Base-by-base conservation (phyloP, 2,113 vertebrate species). In the Vulpes ferrilata region DNA sequence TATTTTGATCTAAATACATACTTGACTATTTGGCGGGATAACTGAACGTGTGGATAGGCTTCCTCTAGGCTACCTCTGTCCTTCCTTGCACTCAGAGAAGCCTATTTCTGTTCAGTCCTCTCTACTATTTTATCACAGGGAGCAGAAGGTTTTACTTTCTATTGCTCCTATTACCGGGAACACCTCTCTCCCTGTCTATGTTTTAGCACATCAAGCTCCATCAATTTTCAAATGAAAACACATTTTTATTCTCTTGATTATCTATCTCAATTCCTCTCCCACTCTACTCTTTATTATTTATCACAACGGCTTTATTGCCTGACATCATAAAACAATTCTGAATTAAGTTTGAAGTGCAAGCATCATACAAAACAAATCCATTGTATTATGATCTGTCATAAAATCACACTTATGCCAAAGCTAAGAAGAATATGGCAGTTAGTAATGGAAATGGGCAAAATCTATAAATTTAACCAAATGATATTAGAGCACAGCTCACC, bases 151-250 rank as follows among this genome's bases (percentile, higher is more conserved):
- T 93, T 94, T 86, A 82, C 86, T 84, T 97, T 90, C 53, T 43
- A 53, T 65, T 82, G 7, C 2, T 88, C 51, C 4, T 83, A 51
- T 65, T 86, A 64, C 9, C 9, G 67, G 67, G 10, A 96, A 79
- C 9, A 38, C 9, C 17, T 90, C 15, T 60, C 57, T 81, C 8
- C 11, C 4, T 86, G 10, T 25, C 4, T 38, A 60, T 88, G 9
- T 79, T 89, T 86, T 79, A 97, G n/a, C 78, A 62, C 11, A 25
- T 85, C 57, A 91, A 97, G 53, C 20, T 86, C 35, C 43, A 87
- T 57, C 88, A 80, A 71, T 86, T 95, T 97, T 55, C 81, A 93
- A 91, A 96, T 20, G 57, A 90, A 97, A 96, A 83, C 5, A 43
- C 64, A 71, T 13, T 79, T 93, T 95, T 86, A 87, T 96, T 95